Percentiles rank a stretch among this genome's conserved stretches.
These are phyloP conservation scores for Dasyornis broadbenti DNA, from an alignment of 2,113 vertebrate species.

Conservation along the genomic window DNA sequence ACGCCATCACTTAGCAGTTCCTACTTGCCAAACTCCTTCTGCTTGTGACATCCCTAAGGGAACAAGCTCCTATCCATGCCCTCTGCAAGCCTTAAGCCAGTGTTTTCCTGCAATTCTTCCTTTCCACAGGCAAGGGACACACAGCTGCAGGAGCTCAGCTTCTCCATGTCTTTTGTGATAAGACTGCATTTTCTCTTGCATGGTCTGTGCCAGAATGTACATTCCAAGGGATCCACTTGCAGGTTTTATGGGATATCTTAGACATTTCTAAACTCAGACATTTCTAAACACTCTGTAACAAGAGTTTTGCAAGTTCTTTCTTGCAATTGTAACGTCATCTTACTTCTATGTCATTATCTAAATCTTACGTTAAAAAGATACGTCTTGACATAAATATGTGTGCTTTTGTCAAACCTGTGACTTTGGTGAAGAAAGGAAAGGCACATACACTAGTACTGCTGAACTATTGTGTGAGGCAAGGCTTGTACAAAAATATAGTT, in stretches of 20 bases:
- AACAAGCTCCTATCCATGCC: not conserved
- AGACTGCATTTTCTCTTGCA: not conserved
- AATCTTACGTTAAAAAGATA: not conserved
- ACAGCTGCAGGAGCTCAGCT: not conserved
- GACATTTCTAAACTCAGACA: not conserved
- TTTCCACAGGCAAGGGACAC: not conserved
- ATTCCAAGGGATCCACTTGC: not conserved
- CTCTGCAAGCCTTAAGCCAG: not conserved
- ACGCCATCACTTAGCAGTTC: conserved; percentile 3
- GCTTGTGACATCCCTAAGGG: not conserved
- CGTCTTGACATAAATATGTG: not conserved
- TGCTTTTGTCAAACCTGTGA: not conserved
- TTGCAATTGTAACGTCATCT: not conserved
- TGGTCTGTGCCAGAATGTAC: not conserved
- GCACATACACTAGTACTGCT: not conserved
- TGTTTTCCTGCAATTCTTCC: not conserved
- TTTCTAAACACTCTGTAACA: rapidly evolving
- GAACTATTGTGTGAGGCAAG: not conserved
- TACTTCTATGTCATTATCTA: not conserved
- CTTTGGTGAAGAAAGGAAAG: not conserved
- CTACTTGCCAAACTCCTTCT: not conserved
- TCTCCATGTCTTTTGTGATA: not conserved
- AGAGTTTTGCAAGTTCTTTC: not conserved
- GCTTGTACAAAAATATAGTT: not conserved
- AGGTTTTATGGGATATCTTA: not conserved